Evolutionary conservation across 2,797 vertebrate species (phyloP).

Genomic region (Trachops cirrhosus): DNA sequence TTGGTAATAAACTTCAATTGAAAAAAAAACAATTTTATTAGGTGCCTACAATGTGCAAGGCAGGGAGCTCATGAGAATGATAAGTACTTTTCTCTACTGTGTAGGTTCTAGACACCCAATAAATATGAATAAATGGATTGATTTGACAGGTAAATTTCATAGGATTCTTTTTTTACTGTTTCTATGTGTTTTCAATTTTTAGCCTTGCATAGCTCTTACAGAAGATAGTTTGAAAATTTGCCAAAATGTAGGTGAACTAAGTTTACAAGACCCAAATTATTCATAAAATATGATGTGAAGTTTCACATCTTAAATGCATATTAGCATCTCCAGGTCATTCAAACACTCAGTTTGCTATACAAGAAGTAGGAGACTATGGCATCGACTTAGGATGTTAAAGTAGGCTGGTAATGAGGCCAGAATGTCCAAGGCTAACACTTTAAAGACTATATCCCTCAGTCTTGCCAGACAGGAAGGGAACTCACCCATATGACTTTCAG

Average conservation of each 20-base stretch:
- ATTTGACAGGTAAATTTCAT: neutral
- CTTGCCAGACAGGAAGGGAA: neutral
- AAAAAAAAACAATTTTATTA: constrained; percentile 36
- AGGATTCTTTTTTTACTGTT: neutral
- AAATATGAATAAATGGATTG: constrained; percentile 45
- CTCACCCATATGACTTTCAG: neutral
- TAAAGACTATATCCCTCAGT: neutral
- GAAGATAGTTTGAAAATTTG: neutral
- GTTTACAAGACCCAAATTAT: neutral
- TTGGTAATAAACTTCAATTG: constrained; percentile 52
- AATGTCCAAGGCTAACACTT: neutral
- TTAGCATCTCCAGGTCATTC: neutral
- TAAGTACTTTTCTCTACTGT: neutral
- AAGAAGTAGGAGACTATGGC: neutral
- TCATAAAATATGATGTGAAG: neutral
- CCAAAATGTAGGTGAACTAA: neutral
- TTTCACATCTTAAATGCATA: neutral
- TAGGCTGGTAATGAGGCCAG: neutral
- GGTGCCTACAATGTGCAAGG: neutral
- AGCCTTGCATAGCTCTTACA: neutral
- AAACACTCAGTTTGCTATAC: neutral
- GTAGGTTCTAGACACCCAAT: neutral
- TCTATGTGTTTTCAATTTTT: constrained; percentile 29
- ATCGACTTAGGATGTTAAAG: neutral
- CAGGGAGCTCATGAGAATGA: constrained; percentile 3